Conservation (phyloP, 2,797 vertebrate species). For the Chelon auratus region DNA sequence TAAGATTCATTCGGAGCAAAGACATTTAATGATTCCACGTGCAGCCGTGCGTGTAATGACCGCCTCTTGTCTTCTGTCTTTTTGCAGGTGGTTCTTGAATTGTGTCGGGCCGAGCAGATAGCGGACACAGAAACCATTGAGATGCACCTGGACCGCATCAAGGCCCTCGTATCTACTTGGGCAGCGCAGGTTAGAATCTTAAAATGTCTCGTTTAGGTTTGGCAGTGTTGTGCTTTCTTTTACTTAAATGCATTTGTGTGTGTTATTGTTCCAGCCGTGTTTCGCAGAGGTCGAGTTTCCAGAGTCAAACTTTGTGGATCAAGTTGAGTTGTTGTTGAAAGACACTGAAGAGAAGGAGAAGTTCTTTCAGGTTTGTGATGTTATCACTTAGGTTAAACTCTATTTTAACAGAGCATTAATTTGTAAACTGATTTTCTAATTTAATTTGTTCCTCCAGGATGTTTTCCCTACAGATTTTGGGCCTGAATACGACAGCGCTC, state of each 20-base stretch:
- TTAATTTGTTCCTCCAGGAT: conserved; percentile 69
- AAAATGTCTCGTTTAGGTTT: not conserved
- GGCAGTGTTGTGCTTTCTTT: fast-evolving
- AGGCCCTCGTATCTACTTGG: conserved; percentile 71
- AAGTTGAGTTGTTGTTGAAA: conserved; percentile 74
- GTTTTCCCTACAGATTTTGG: conserved; percentile 86
- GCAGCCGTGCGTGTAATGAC: too few species aligned
- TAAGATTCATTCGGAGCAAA: conserved; percentile 24
- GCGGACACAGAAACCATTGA: conserved; percentile 64
- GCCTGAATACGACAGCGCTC: conserved; percentile 79
- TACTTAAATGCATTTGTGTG: not conserved
- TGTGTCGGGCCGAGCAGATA: conserved; percentile 68
- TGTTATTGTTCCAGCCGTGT: conserved; percentile 61
- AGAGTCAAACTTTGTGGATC: conserved; percentile 80
- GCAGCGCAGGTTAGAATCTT: conserved; percentile 69
- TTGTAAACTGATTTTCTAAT: not conserved
- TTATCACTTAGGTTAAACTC: not conserved
- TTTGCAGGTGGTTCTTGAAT: conserved; percentile 77
- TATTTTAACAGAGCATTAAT: too few species aligned
- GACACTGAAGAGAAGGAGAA: conserved; percentile 74
- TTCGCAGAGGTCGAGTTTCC: conserved; percentile 78
- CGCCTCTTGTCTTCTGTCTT: not conserved
- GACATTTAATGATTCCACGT: too few species aligned
- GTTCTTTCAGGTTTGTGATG: conserved; percentile 78
- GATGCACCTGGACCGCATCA: conserved; percentile 76